Evolutionary conservation across 2,888 invertebrate species (phyloP), one percentile per base, ranked within the genome.

Genomic region (Diadegma fenestrale): DNA sequence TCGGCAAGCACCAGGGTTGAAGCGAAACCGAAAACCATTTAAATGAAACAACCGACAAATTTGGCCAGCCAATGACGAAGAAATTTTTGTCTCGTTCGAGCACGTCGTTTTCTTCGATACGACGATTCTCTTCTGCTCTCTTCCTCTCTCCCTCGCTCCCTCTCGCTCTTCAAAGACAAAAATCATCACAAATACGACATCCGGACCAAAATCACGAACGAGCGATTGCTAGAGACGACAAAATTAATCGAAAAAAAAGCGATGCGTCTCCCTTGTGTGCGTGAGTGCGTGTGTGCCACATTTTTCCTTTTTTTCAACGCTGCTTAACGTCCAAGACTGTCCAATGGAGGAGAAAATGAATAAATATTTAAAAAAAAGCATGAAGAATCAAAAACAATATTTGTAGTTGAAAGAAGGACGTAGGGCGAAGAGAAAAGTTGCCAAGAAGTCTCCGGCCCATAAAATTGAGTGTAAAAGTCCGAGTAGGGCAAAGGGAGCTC

Each of bases 341-440:
- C 85, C 84, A 84, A 77, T 80, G 79, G 84, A 78, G 78, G 82
- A 77, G 58, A 58, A 68, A 84, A 69, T 33, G 30, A 71, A 69
- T 63, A 73, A 26, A 68, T 48, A 33, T 14, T 68, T 22, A 54
- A 71, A 54, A 63, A 61, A 80, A 86, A 78, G 80, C 71, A 83
- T 48, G 61, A 79, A 82, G 82, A 86, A 80, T 82, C 48, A 75
- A 80, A 63, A 19, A 48, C 68, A 82, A 84, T 8, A 85, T 83
- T 81, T 54, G 58, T 77, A 72, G 80, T 86, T 82, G 64, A 87
- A 88, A 51, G n/a, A 88, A 51, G n/a, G 83, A 88, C 87, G 86
- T 85, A n/a, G n/a, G n/a, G 88, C 77, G 87, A 87, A 88, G 89
- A 87, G 90, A 91, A 4, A 33, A 33, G 91, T 90, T 90, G 90